Evolutionary conservation across 2,888 invertebrate genomes (phyloP).

Genomic region (Hecatera dysodea): DNA sequence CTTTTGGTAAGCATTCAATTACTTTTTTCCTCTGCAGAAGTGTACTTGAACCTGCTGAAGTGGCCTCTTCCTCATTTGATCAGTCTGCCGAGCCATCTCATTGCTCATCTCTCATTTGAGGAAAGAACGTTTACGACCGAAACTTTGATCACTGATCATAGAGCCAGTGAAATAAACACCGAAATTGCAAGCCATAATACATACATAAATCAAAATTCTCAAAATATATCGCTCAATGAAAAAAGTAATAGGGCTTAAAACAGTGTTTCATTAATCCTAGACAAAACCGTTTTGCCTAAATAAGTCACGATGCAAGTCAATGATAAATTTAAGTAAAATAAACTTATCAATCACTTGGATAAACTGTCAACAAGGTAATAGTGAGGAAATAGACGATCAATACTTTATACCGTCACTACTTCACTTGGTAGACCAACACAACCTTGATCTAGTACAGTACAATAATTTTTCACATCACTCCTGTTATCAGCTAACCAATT

Average conservation of each 20-base stretch:
- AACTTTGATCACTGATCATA: slow-evolving; percentile 29
- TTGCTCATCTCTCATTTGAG: slow-evolving; percentile 46
- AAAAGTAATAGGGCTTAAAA: neutral
- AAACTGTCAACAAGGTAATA: slow-evolving; percentile 10
- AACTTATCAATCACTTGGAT: neutral
- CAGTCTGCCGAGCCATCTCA: slow-evolving; percentile 39
- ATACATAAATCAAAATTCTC: no score
- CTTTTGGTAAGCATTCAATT: slow-evolving; percentile 26
- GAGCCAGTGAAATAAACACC: slow-evolving; percentile 2
- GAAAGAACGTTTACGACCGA: slow-evolving; percentile 24
- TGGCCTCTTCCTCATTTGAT: slow-evolving; percentile 50
- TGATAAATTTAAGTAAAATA: neutral
- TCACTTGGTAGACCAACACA: neutral
- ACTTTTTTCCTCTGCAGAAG: slow-evolving; percentile 17
- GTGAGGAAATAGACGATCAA: neutral
- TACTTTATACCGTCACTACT: slow-evolving; percentile 1
- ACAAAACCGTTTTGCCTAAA: neutral
- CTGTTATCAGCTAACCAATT: slow-evolving; percentile 36
- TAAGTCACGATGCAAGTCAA: neutral
- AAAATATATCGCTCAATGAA: neutral
- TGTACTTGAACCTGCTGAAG: slow-evolving; percentile 44
- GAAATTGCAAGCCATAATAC: no score
- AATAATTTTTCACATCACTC: slow-evolving; percentile 31
- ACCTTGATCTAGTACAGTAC: slow-evolving; percentile 31
- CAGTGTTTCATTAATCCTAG: neutral